phyloP scores from a whole-genome alignment of 2,797 vertebrate genomes.

The Gastrophryne carolinensis region DNA sequence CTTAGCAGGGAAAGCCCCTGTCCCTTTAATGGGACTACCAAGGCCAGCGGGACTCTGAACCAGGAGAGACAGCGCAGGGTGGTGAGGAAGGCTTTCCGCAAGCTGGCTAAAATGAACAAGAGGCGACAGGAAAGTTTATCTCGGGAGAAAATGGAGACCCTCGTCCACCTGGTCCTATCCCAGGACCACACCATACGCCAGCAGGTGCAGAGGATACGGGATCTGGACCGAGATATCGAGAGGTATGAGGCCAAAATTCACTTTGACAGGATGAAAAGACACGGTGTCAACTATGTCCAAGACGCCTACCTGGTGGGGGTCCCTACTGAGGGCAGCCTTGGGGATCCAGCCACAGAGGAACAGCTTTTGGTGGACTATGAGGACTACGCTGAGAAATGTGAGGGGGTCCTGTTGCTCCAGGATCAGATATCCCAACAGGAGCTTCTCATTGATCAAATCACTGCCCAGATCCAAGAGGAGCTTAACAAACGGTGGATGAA shows the following conservation, averaged over 20 bases:
- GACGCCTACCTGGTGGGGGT: constrained; percentile 88
- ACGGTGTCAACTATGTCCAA: constrained; percentile 95
- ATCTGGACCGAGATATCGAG: constrained; percentile 92
- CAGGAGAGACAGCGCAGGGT: constrained; percentile 90
- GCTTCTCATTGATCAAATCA: constrained; percentile 83
- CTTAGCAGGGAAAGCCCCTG: constrained; percentile 82
- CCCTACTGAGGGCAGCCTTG: constrained; percentile 43
- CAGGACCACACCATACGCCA: constrained; percentile 97
- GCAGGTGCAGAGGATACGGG: constrained; percentile 87
- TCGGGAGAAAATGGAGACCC: constrained; percentile 89
- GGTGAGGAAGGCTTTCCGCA: constrained; percentile 93
- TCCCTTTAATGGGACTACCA: constrained; percentile 59
- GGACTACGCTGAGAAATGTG: constrained; percentile 79
- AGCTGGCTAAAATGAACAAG: constrained; percentile 90
- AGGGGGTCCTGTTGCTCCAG: constrained; percentile 82
- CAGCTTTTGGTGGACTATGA: constrained; percentile 67
- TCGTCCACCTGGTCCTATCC: constrained; percentile 93
- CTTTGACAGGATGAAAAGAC: constrained; percentile 84
- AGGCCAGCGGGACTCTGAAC: constrained; percentile 64
- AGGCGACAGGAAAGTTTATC: constrained; percentile 72
- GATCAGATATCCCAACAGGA: constrained; percentile 85
- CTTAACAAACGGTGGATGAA: constrained; percentile 92
- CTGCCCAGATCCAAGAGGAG: constrained; percentile 88
- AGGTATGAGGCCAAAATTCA: constrained; percentile 87
- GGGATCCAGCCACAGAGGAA: constrained; percentile 57